Conservation (phyloP, 2,888 invertebrate species). For the Morpho achilles region DNA sequence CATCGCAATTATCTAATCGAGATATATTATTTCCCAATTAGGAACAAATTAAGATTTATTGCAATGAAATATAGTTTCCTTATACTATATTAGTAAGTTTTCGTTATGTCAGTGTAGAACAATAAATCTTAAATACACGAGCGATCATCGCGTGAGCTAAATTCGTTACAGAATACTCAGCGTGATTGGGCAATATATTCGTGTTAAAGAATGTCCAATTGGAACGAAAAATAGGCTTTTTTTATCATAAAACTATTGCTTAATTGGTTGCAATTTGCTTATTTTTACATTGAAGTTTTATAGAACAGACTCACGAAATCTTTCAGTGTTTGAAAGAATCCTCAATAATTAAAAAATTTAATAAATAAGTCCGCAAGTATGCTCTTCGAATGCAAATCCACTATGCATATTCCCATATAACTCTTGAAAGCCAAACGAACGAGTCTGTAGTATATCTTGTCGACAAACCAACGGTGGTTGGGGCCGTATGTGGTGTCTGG, state of each 20-base stretch:
- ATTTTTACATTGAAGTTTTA: no score
- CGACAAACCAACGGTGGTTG: no score
- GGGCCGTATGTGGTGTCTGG: no score
- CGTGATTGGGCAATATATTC: conserved; percentile 10
- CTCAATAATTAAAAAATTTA: no score
- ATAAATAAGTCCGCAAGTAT: no score
- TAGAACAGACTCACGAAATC: no score
- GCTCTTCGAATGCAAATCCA: no score
- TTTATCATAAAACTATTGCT: neutral
- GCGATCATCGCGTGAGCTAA: conserved; percentile 12
- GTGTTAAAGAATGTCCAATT: conserved; percentile 12
- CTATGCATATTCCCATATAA: no score
- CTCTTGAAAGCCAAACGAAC: no score
- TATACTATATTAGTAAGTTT: neutral
- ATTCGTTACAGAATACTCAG: conserved; percentile 14
- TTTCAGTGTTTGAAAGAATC: no score
- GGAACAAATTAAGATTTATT: neutral
- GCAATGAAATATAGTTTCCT: conserved; percentile 1
- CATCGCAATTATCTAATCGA: neutral
- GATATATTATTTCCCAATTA: neutral
- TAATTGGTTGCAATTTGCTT: no score
- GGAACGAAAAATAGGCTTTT: neutral
- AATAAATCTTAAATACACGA: conserved; percentile 12
- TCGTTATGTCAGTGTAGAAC: neutral
- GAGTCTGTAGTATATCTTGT: no score